Evolutionary conservation across 2,888 invertebrate genomes (phyloP).

Genomic region (Drosophila paramelanica): DNA sequence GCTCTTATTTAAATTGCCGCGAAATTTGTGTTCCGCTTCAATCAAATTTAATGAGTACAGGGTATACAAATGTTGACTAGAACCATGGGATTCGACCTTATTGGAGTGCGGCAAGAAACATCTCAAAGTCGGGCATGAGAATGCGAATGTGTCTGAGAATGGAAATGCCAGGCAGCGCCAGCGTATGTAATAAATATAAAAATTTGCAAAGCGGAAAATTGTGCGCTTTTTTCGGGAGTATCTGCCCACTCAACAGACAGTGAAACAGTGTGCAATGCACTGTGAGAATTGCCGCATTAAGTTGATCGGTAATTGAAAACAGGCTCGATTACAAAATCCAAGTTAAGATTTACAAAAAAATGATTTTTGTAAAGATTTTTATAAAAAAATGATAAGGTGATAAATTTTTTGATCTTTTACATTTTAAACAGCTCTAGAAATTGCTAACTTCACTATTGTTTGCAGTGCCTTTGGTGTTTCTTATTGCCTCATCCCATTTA

Average conservation of each 20-base stretch:
- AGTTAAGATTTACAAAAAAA: too few relatives aligned
- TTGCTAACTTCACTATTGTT: background rate
- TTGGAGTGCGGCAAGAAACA: slow-evolving; percentile 32
- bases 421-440: too few relatives aligned
- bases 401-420: too few relatives aligned
- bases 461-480: slow-evolving; percentile 13
- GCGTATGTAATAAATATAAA: slow-evolving; percentile 71
- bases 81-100: slow-evolving; percentile 15
- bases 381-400: too few relatives aligned
- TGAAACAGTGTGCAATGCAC: slow-evolving; percentile 19
- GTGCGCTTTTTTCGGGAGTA: slow-evolving; percentile 39
- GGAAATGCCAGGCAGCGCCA: slow-evolving; percentile 46
- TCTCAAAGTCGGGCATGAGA: slow-evolving; percentile 32
- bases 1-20: too few relatives aligned
- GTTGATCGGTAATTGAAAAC: too few relatives aligned
- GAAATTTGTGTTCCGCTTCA: too few relatives aligned
- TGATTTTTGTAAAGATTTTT: too few relatives aligned
- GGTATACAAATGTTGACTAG: slow-evolving; percentile 22
- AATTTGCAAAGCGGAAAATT: slow-evolving; percentile 73
- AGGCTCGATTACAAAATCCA: too few relatives aligned
- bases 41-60: background rate
- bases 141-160: slow-evolving; percentile 41
- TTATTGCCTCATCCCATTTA: slow-evolving; percentile 5
- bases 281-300: background rate
- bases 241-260: slow-evolving; percentile 19